Evolutionary conservation across 2,888 invertebrate species (phyloP).

Genomic region (Eueremaeus valkanovi): DNA sequence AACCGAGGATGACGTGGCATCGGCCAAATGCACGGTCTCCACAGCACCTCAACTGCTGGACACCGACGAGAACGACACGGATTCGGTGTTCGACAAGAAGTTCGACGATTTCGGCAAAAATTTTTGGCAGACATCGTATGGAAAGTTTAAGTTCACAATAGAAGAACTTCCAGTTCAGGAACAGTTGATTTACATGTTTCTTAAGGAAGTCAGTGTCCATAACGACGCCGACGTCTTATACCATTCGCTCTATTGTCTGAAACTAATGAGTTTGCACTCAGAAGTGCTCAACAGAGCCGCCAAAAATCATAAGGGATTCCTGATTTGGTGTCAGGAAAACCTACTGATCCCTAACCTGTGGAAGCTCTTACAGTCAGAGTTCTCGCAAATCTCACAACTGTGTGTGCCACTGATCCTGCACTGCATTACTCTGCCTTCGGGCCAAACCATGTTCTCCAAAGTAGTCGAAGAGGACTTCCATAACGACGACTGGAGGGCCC

Average conservation of each 20-base stretch:
- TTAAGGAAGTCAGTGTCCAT: conserved; percentile 58
- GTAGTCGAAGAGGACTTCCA: conserved; percentile 94
- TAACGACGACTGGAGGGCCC: conserved; percentile 73
- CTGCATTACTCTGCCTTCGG: conserved; percentile 87
- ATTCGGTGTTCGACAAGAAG: conserved; percentile 52
- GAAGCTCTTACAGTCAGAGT: conserved; percentile 83
- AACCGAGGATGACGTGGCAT: conserved; percentile 79
- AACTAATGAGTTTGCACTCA: conserved; percentile 84
- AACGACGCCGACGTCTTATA: conserved; percentile 85
- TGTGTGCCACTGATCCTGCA: conserved; percentile 88
- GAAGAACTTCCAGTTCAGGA: conserved; percentile 85
- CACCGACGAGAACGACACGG: conserved; percentile 50
- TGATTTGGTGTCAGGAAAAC: conserved; percentile 95
- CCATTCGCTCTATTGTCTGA: conserved; percentile 84
- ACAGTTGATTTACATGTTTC: conserved; percentile 84
- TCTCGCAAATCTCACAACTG: conserved; percentile 89
- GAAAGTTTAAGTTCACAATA: conserved; percentile 83
- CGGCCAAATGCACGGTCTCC: conserved; percentile 68
- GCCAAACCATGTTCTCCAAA: conserved; percentile 92
- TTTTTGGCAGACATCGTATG: conserved; percentile 89
- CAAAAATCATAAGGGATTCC: conserved; percentile 82
- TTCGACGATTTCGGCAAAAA: neutral
- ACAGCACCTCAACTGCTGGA: conserved; percentile 60
- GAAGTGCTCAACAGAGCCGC: conserved; percentile 83
- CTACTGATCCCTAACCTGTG: conserved; percentile 87